These are phyloP conservation scores for Antrozous pallidus DNA, from an alignment of 2,797 vertebrate genomes.

Conservation along the genomic window DNA sequence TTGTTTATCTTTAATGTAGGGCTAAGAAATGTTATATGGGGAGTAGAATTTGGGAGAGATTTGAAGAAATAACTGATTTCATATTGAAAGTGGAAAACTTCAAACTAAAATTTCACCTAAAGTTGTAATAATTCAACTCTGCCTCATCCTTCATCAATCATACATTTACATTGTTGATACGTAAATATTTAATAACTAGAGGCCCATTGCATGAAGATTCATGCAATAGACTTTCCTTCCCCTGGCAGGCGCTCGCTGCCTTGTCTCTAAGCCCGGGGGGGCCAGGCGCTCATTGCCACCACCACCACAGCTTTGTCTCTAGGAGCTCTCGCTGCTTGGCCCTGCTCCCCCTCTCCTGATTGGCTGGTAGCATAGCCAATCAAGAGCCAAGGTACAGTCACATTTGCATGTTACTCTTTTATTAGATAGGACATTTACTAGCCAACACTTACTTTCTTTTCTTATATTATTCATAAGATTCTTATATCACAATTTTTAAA, in stretches of 20 bases:
- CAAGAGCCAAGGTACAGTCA: too few species aligned
- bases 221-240: too few species aligned
- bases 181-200: background rate
- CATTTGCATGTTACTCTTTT: too few species aligned
- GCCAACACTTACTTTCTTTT: background rate
- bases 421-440: too few species aligned
- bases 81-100: background rate
- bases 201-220: too few species aligned
- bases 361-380: too few species aligned
- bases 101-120: background rate
- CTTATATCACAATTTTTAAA: background rate
- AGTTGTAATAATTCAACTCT: background rate
- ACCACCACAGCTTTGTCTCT: too few species aligned
- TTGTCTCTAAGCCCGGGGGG: too few species aligned
- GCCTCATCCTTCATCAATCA: background rate
- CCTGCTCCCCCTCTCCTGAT: too few species aligned
- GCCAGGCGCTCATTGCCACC: too few species aligned
- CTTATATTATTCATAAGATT: background rate
- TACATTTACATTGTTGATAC: background rate
- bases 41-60: background rate
- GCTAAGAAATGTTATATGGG: background rate
- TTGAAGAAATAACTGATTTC: background rate
- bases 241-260: too few species aligned
- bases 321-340: too few species aligned
- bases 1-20: background rate